Evolutionary conservation across 1,140 invertebrate species (phyloP).

Genomic region (Pantala flavescens): DNA sequence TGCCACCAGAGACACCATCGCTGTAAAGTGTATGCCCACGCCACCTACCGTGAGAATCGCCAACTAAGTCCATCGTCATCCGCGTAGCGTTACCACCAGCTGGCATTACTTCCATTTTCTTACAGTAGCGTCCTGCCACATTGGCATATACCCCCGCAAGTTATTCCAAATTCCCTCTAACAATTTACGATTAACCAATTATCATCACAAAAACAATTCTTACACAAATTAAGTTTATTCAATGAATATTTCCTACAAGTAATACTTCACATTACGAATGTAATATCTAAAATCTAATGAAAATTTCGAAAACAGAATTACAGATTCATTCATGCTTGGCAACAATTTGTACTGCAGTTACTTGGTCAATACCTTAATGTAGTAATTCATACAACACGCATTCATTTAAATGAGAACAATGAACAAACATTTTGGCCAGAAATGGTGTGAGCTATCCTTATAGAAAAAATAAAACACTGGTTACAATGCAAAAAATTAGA

Average conservation of each 20-base stretch:
- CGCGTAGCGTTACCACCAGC: not conserved
- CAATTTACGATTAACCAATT: not conserved
- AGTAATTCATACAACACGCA: not conserved
- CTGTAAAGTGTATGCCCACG: not conserved
- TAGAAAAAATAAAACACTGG: conserved; percentile 2
- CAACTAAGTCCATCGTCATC: not conserved
- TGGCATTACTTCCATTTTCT: not conserved
- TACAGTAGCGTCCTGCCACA: not conserved
- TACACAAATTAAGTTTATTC: conserved; percentile 4
- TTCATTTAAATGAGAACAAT: conserved; percentile 1
- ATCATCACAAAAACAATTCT: not conserved
- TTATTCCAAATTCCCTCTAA: not conserved
- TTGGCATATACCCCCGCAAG: not conserved
- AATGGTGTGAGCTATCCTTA: not conserved
- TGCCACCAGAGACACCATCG: not conserved
- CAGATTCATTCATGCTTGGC: not conserved
- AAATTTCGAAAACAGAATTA: not conserved
- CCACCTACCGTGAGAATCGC: not conserved
- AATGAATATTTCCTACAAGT: not conserved
- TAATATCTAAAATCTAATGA: not conserved
- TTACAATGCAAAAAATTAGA: conserved; percentile 4
- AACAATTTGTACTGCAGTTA: conserved; percentile 3
- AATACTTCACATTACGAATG: not conserved
- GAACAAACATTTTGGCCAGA: conserved; percentile 8
- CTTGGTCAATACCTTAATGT: conserved; percentile 1